These are phyloP conservation scores for Ditylenchus weischeri DNA, from an alignment of 2,888 invertebrate genomes.

Conservation along the genomic window DNA sequence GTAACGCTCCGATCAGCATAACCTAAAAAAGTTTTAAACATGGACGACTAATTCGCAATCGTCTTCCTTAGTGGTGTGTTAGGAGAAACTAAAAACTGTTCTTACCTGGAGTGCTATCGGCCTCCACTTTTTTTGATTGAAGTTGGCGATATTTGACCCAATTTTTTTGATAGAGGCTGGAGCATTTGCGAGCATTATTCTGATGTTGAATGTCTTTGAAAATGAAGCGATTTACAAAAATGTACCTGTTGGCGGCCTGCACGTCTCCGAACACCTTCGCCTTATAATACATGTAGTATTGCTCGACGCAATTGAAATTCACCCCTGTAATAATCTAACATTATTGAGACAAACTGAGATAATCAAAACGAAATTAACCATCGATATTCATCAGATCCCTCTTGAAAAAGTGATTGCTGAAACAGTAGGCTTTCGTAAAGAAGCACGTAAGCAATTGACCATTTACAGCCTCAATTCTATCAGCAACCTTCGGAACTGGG, in stretches of 20 bases:
- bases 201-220: no score
- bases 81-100: no score
- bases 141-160: slow-evolving; percentile 24
- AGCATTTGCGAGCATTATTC: slow-evolving; percentile 26
- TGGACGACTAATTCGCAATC: no score
- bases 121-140: slow-evolving; percentile 26
- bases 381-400: slow-evolving; percentile 6
- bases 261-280: slow-evolving; percentile 28
- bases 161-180: slow-evolving; percentile 27
- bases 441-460: slow-evolving; percentile 4
- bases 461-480: not conserved
- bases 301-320: slow-evolving; percentile 29
- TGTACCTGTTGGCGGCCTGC: slow-evolving; percentile 11
- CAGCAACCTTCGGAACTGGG: not conserved
- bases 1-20: slow-evolving; percentile 22
- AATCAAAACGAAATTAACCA: not conserved
- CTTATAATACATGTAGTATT: slow-evolving; percentile 33
- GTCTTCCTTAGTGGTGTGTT: no score
- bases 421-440: slow-evolving; percentile 12
- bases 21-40: slow-evolving; percentile 14
- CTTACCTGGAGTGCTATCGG: slow-evolving; percentile 18
- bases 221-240: no score
- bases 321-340: slow-evolving; percentile 15
- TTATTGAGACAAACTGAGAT: not conserved
- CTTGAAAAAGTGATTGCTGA: slow-evolving; percentile 16